phyloP scores from a whole-genome alignment of 1,140 invertebrate genomes.

The Drosophila parvula region DNA sequence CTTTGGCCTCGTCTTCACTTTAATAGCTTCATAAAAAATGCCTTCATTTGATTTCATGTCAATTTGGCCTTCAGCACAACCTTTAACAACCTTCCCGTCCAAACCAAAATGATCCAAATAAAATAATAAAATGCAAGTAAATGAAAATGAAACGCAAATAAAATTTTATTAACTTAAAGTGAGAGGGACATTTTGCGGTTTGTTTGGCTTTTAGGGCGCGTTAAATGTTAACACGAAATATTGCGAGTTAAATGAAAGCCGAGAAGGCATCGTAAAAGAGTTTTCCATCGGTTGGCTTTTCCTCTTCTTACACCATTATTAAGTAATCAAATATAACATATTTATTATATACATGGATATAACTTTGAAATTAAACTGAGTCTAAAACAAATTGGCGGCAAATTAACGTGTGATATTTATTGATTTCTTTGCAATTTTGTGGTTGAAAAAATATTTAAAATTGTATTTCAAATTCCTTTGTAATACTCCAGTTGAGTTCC shows the following conservation, averaged over 20 bases:
- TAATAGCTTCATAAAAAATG: constrained; percentile 69
- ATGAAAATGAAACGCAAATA: constrained; percentile 77
- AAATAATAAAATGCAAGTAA: constrained; percentile 77
- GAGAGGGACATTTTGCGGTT: constrained; percentile 9
- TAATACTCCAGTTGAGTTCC: no score
- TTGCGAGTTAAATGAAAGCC: constrained; percentile 28
- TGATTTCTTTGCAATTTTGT: not conserved
- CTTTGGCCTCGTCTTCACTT: constrained; percentile 32
- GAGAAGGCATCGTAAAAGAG: constrained; percentile 9
- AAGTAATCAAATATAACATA: constrained; percentile 8
- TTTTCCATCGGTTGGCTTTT: constrained; percentile 1
- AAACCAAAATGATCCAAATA: constrained; percentile 62
- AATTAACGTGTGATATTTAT: not conserved
- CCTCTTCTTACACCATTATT: constrained; percentile 1
- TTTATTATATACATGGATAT: not conserved
- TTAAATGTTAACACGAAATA: constrained; percentile 72
- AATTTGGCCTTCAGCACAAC: constrained; percentile 39
- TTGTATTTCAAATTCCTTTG: no score
- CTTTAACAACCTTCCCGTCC: constrained; percentile 2
- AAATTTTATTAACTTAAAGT: constrained; percentile 71
- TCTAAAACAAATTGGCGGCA: not conserved
- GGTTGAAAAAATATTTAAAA: no score
- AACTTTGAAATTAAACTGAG: not conserved
- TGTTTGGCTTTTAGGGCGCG: constrained; percentile 50
- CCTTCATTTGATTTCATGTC: constrained; percentile 72